phyloP scores from a whole-genome alignment of 2,888 invertebrate genomes.

The Salticus scenicus region DNA sequence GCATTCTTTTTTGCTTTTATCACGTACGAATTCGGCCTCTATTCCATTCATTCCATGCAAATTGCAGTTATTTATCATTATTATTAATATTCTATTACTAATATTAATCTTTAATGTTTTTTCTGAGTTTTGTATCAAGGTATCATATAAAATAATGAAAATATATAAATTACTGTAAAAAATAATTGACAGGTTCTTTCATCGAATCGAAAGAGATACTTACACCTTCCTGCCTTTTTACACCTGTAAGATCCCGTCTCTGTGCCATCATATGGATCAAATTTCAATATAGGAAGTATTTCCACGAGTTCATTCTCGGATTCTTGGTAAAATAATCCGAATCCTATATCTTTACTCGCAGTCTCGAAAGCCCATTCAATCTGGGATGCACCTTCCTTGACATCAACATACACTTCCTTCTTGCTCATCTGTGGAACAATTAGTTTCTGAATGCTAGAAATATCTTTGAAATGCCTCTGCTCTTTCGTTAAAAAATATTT shows the following conservation, averaged over 20 bases:
- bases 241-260: conserved; percentile 22
- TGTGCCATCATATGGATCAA: conserved; percentile 9
- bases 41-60: too few relatives aligned
- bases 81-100: too few relatives aligned
- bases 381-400: conserved; percentile 13
- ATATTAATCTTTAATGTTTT: too few relatives aligned
- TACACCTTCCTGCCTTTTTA: conserved; percentile 35
- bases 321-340: conserved; percentile 20
- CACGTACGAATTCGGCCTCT: too few relatives aligned
- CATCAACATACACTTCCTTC: neutral
- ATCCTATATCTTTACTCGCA: conserved; percentile 22
- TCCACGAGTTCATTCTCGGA: neutral
- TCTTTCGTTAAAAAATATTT: conserved; percentile 27
- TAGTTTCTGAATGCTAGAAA: neutral
- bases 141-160: too few relatives aligned
- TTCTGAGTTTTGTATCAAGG: too few relatives aligned
- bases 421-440: neutral
- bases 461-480: neutral
- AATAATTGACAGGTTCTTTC: too few relatives aligned
- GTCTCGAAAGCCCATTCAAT: conserved; percentile 41
- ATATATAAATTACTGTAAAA: too few relatives aligned
- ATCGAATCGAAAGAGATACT: too few relatives aligned
- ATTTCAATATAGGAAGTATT: conserved; percentile 25
- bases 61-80: too few relatives aligned
- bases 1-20: too few relatives aligned